Conservation (phyloP, 2,888 invertebrate genomes). For the Drosophila bunnanda region DNA sequence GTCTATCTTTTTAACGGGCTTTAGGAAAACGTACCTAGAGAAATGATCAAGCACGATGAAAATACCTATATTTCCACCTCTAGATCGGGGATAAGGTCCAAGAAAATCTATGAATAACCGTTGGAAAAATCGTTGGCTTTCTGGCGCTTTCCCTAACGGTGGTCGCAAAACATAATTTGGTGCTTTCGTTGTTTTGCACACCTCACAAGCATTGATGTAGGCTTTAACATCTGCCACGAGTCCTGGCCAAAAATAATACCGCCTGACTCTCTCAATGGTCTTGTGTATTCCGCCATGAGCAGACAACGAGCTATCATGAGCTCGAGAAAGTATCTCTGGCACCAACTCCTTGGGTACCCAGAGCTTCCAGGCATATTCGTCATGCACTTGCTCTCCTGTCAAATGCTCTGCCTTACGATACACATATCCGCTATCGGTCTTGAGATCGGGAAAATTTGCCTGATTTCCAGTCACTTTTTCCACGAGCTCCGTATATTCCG, state of each 20-base stretch:
- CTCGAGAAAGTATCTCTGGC: background rate
- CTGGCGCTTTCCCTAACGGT: too few species aligned
- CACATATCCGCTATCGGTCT: background rate
- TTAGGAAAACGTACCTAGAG: background rate
- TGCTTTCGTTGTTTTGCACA: too few species aligned
- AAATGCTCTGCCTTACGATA: background rate
- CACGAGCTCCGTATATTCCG: background rate
- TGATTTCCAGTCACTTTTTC: background rate
- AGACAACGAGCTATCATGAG: background rate
- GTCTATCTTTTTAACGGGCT: background rate
- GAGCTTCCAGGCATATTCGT: background rate
- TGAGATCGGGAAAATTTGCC: background rate
- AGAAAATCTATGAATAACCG: background rate
- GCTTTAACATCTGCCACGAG: background rate
- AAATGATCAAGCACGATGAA: background rate
- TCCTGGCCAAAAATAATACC: background rate
- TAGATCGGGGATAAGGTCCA: background rate
- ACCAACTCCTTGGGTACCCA: background rate
- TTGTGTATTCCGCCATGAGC: background rate
- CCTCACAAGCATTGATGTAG: background rate
- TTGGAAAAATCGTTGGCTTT: background rate
- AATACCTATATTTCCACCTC: background rate
- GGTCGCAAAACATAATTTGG: too few species aligned
- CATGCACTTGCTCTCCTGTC: background rate
- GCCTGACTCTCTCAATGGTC: background rate